Base-by-base conservation (phyloP, 2,888 invertebrate genomes). In the Polymixis lichenea region DNA sequence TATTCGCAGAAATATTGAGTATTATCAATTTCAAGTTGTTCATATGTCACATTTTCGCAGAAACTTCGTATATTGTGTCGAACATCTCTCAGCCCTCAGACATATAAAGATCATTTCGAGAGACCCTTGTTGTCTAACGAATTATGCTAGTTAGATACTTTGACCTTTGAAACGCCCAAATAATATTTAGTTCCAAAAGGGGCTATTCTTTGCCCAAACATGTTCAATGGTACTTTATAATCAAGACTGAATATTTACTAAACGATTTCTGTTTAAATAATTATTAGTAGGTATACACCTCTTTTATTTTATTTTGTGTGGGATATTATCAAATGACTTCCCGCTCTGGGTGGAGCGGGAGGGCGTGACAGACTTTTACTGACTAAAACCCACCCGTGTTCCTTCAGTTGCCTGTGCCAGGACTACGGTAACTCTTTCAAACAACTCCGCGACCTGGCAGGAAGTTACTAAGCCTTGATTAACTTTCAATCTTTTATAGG, bases 11-110 rank as follows among this genome's bases (percentile, higher is more conserved):
- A 58, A 49, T 38, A 60, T 56, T 58, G 19, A 38, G n/a, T 28
- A 43, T 28, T 53, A 69, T 55, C 55, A 62, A 71, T 71, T 71
- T 32, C n/a, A 71, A 80, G 28, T 71, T 55, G 61, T 55, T 60
- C 51, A 43, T 58, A 22, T 28, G 68, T 58, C 19, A 43, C 17
- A 25, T 38, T 49, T 77, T 71, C 61, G 53, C 61, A 80, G 80
- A 77, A 78, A 43, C 38, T 28, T 53, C 15, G n/a, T 53, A 28
- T n/a, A 46, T 76, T 11, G 46, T 32, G 78, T 51, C 32, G 55
- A 28, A 15, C 32, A 38, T 64, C n/a, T n/a, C n/a, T n/a, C n/a
- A n/a, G n/a, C 49, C 60, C 60, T 25, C 25, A 19, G 69, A 38
- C 32, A 22, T 3, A 25, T 13, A 25, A 3, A 46, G 60, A 53